Percentiles rank a stretch among this genome's conserved stretches.
phyloP scores from a whole-genome alignment of 2,113 vertebrate species.

The Oncorhynchus clarkii region DNA sequence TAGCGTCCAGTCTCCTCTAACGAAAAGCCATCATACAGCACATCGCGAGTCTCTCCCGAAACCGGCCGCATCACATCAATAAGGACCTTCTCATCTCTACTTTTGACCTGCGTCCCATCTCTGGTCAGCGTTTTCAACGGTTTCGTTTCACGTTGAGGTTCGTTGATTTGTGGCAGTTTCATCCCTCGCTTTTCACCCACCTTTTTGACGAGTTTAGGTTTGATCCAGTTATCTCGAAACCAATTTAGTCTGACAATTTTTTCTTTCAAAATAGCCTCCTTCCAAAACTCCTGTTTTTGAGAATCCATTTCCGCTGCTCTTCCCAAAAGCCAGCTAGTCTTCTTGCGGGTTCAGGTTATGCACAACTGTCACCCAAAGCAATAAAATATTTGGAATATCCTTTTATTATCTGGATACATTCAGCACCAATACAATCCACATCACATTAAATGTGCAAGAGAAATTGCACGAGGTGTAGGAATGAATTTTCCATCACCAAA shows the following conservation, averaged over 20 bases:
- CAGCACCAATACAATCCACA: not conserved
- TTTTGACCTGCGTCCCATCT: not conserved
- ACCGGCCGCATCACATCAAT: constrained; percentile 9
- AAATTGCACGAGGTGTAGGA: too few relatives aligned
- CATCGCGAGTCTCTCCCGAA: not conserved
- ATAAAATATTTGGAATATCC: not conserved
- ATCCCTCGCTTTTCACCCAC: not conserved
- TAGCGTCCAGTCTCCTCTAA: constrained; percentile 10
- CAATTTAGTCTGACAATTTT: constrained; percentile 11
- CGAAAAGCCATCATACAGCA: constrained; percentile 10
- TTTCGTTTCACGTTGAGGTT: not conserved
- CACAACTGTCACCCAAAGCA: not conserved
- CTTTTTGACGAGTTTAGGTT: constrained; percentile 3
- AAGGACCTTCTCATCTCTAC: not conserved
- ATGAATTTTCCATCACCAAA: too few relatives aligned
- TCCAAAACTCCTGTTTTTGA: constrained; percentile 19
- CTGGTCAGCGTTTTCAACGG: not conserved
- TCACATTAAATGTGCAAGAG: too few relatives aligned
- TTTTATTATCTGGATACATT: not conserved
- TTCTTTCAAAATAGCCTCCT: constrained; percentile 13
- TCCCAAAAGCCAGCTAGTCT: not conserved
- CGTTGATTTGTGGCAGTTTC: constrained; percentile 4
- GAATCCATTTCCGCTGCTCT: not conserved
- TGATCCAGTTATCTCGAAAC: constrained; percentile 12
- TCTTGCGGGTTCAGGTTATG: not conserved